Base-by-base conservation (phyloP, 2,888 invertebrate genomes). In the Aromia moschata region DNA sequence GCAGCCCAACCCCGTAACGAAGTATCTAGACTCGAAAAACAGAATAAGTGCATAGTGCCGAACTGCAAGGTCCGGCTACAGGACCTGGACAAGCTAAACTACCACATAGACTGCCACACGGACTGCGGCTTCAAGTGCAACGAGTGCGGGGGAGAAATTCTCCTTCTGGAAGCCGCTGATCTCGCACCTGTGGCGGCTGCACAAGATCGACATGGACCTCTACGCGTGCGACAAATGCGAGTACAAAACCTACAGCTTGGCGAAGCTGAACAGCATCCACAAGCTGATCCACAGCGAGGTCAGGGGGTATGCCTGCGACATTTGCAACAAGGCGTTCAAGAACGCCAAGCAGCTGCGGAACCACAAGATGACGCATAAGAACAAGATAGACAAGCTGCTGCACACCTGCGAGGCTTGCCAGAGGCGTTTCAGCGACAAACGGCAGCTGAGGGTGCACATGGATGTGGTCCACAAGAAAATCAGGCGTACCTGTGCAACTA, bases 311-410 rank as follows among this genome's bases (percentile, higher is more conserved):
- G 83, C 75, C 73, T 73, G 73, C 53, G 67, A 86, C 59, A 80
- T 84, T 53, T 94, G 94, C 76, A 85, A 86, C 16, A 92, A 93
- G 77, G 84, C 83, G 0, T 94, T 94, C 78, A 93, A 93, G 78
- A 93, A 90, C 70, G 83, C 84, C 4, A 90, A 89, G 75, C 93
- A 94, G 75, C 80, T 93, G 52, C 84, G 89, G 36, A 93, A 92
- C 73, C 94, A 94, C 79, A 87, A 87, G 58, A 78, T 86, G 5
- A 83, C 84, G 15, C 90, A 90, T 77, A 86, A 85, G 31, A 74
- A 77, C 0, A 76, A 76, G 31, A 64, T 66, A 7, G 67, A 73
- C 43, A 70, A 78, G 1, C 64, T 73, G 0, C 73, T 30, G 10
- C 58, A 63, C 77, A 52, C 49, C 16, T 91, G 90, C 73, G 81